A percentile compares a stretch with the other conserved stretches of the same genome.
phyloP scores from a whole-genome alignment of 2,113 vertebrate genomes.

The Sclerurus mexicanus region DNA sequence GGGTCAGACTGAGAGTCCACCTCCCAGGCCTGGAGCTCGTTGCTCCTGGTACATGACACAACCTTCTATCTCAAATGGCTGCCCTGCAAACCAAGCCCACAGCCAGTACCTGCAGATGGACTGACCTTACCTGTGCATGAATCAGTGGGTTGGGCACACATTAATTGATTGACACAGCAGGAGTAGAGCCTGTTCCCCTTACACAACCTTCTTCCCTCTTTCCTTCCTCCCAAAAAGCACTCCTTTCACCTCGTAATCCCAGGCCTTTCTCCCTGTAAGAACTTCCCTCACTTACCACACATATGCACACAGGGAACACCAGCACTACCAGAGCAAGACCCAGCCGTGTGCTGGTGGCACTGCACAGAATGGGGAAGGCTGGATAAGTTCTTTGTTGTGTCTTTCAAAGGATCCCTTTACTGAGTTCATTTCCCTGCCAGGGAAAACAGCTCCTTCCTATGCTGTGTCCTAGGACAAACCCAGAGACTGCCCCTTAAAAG shows the following conservation, averaged over 20 bases:
- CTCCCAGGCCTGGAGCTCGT: neutral
- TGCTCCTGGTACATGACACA: neutral
- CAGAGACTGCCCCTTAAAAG: neutral
- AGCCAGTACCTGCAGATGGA: neutral
- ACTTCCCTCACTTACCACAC: neutral
- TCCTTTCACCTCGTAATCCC: neutral
- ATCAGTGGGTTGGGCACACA: neutral
- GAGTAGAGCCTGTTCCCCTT: neutral
- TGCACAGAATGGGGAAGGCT: neutral
- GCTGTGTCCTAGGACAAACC: neutral
- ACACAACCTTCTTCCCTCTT: neutral
- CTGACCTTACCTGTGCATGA: neutral
- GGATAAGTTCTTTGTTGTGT: neutral
- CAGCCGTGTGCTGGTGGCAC: neutral
- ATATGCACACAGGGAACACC: fast-evolving
- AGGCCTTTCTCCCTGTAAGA: neutral
- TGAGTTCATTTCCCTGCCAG: neutral
- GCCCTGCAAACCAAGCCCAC: neutral
- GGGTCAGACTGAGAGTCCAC: neutral
- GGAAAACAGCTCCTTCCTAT: neutral
- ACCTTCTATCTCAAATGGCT: neutral
- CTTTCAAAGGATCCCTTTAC: neutral
- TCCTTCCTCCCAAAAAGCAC: neutral
- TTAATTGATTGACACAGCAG: neutral
- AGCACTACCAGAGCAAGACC: neutral